These are phyloP conservation scores for Melanogrammus aeglefinus DNA, from an alignment of 2,797 vertebrate species.

Conservation along the genomic window DNA sequence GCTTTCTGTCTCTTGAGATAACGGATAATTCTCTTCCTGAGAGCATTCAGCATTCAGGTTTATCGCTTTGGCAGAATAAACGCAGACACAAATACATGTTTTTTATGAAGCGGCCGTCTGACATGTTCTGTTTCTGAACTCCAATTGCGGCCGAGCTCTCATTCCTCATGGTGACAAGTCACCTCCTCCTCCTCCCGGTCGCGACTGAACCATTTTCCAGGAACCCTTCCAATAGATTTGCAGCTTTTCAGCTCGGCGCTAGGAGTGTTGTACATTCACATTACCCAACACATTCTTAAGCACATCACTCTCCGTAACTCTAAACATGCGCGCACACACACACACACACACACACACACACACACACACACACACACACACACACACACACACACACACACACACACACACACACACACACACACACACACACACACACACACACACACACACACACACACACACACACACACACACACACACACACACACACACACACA, in stretches of 20 bases:
- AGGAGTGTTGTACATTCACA: slow-evolving; percentile 3
- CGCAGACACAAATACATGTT: neutral
- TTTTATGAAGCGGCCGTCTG: neutral
- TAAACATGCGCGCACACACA: neutral
- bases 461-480: no score
- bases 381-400: no score
- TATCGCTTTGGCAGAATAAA: neutral
- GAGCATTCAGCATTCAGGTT: no score
- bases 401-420: neutral
- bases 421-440: neutral
- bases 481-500: no score
- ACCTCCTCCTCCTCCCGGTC: neutral
- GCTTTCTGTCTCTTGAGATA: neutral
- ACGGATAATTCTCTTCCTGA: neutral
- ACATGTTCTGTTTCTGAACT: neutral
- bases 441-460: neutral
- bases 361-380: no score
- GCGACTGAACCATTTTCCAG: neutral
- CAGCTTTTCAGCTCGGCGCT: neutral
- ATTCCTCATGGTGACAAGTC: neutral
- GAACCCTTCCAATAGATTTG: slow-evolving; percentile 1
- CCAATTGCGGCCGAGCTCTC: neutral
- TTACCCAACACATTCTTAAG: neutral
- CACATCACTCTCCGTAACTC: neutral
- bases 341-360: no score